Percentiles rank a stretch among this genome's conserved stretches.
These are phyloP conservation scores for Phthorimaea operculella DNA, from an alignment of 1,140 invertebrate species.

Conservation along the genomic window DNA sequence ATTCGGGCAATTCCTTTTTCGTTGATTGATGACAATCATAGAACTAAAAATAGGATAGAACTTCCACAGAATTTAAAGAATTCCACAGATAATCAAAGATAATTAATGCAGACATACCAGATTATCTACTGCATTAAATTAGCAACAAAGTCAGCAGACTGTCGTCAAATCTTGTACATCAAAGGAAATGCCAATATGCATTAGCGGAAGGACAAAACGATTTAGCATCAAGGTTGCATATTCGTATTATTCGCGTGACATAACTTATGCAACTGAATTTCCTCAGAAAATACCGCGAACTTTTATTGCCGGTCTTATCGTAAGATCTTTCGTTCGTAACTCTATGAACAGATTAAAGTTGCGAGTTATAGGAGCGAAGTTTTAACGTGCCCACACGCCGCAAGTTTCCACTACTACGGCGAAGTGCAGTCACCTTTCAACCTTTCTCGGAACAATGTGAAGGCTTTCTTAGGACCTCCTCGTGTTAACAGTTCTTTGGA, in stretches of 20 bases:
- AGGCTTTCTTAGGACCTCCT: not conserved
- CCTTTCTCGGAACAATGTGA: constrained; percentile 15
- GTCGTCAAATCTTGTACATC: not conserved
- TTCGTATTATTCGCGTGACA: not conserved
- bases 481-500: no score
- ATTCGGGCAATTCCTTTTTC: not conserved
- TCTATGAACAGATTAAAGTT: constrained; percentile 36
- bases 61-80: not conserved
- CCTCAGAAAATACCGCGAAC: not conserved
- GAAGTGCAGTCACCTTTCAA: constrained; percentile 60
- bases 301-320: not conserved
- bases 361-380: constrained; percentile 32
- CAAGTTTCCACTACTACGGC: constrained; percentile 30
- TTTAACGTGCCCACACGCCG: constrained; percentile 19
- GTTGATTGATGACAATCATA: not conserved
- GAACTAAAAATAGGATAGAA: not conserved
- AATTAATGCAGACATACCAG: no score
- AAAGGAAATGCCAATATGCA: not conserved
- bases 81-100: not conserved
- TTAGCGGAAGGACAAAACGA: not conserved
- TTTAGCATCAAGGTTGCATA: constrained; percentile 3
- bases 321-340: constrained; percentile 16
- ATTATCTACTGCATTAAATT: no score
- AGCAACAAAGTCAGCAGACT: not conserved
- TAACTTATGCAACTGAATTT: constrained; percentile 1